Evolutionary conservation across 2,888 invertebrate species (phyloP).

Genomic region (Coenonympha glycerion): DNA sequence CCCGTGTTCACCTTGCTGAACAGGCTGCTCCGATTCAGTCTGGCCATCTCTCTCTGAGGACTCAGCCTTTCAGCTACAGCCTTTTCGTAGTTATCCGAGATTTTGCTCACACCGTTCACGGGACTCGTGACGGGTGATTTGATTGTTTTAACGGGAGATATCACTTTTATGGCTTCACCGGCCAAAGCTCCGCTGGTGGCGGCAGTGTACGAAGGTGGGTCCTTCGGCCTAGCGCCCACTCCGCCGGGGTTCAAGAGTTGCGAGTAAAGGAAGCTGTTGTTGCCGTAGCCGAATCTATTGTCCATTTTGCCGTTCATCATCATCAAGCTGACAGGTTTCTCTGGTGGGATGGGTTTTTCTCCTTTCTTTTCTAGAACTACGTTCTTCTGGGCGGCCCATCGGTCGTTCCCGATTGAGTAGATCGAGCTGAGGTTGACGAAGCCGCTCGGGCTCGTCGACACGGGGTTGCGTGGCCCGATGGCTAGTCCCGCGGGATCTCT

Average conservation of each 20-base stretch:
- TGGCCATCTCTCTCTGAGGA: constrained; percentile 53
- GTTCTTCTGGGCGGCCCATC: constrained; percentile 48
- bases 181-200: constrained; percentile 54
- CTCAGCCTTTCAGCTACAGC: constrained; percentile 65
- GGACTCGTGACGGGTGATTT: constrained; percentile 57
- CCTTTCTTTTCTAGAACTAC: constrained; percentile 52
- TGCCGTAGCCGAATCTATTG: constrained; percentile 57
- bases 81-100: constrained; percentile 69
- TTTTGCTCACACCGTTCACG: constrained; percentile 65
- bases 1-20: constrained; percentile 69
- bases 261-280: constrained; percentile 69
- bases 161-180: constrained; percentile 32
- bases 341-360: constrained; percentile 68
- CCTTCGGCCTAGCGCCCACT: constrained; percentile 49
- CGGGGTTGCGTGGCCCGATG: constrained; percentile 34
- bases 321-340: constrained; percentile 68
- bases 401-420: constrained; percentile 59
- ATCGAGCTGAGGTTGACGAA: constrained; percentile 70
- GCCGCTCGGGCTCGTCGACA: constrained; percentile 33
- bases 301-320: constrained; percentile 70
- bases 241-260: constrained; percentile 49
- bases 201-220: constrained; percentile 62
- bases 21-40: constrained; percentile 56
- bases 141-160: constrained; percentile 45
- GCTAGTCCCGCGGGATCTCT: constrained; percentile 30